Evolutionary conservation across 2,113 vertebrate species (phyloP).

Genomic region (Hassar affinis): DNA sequence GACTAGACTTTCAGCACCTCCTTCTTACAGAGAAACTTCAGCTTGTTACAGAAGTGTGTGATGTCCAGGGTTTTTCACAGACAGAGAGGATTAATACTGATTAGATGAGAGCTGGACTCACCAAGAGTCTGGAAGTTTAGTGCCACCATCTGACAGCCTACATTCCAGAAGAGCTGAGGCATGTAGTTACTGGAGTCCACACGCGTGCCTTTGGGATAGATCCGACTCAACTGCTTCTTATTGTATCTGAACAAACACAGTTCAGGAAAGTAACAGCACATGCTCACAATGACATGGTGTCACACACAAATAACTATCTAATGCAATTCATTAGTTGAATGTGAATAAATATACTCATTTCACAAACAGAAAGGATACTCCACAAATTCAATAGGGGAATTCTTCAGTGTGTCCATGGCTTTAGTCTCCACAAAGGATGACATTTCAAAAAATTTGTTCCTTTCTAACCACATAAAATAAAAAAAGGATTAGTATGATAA

Average conservation of each 20-base stretch:
- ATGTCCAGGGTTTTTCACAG: not conserved
- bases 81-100: not conserved
- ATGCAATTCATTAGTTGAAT: not conserved
- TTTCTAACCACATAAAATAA: conserved; percentile 66
- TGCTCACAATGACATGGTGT: conserved; percentile 37
- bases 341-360: not conserved
- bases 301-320: not conserved
- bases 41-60: not conserved
- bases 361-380: conserved; percentile 78
- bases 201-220: conserved; percentile 89
- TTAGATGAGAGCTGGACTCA: conserved; percentile 60
- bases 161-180: conserved; percentile 92
- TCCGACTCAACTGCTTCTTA: conserved; percentile 88
- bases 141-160: conserved; percentile 88
- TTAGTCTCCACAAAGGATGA: conserved; percentile 92
- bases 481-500: not conserved
- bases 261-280: conserved; percentile 39
- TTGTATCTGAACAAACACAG: conserved; percentile 79
- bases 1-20: not conserved
- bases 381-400: conserved; percentile 82
- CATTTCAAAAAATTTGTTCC: conserved; percentile 86
- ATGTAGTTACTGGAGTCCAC: conserved; percentile 94
- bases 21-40: not conserved
- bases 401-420: conserved; percentile 85
- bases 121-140: conserved; percentile 91